phyloP scores from a whole-genome alignment of 2,113 vertebrate genomes.

The Crotalus helleri region DNA sequence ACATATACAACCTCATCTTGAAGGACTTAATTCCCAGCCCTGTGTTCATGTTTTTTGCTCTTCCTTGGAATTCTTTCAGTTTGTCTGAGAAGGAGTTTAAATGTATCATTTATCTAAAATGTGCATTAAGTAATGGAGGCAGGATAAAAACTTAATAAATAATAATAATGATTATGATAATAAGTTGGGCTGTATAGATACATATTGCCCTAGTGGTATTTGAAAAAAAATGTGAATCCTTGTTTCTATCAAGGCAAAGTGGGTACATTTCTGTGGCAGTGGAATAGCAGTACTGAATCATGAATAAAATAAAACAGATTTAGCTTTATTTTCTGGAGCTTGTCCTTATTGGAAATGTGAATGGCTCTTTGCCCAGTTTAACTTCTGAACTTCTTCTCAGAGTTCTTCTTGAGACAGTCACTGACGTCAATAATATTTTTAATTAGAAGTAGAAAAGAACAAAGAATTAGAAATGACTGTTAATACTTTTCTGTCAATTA shows the following conservation, averaged over 20 bases:
- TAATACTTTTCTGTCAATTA: constrained; percentile 13
- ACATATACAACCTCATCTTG: not conserved
- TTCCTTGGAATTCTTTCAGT: not conserved
- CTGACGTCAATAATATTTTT: constrained; percentile 30
- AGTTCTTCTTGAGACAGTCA: constrained; percentile 3
- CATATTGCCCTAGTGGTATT: not conserved
- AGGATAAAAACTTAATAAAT: not conserved
- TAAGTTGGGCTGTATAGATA: not conserved
- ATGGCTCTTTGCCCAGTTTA: constrained; percentile 32
- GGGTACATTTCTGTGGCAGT: not conserved
- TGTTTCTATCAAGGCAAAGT: not conserved
- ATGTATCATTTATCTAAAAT: not conserved
- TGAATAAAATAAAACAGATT: constrained; percentile 18
- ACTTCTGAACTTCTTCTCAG: constrained; percentile 16
- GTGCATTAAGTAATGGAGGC: not conserved
- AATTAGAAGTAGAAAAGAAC: constrained; percentile 12
- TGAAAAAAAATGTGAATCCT: not conserved
- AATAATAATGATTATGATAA: not conserved
- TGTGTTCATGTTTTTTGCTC: not conserved
- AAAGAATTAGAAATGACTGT: constrained; percentile 21
- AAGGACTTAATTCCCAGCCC: not conserved
- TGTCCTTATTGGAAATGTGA: not conserved
- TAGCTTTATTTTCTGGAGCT: constrained; percentile 8
- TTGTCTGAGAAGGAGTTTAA: not conserved
- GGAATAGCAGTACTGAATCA: not conserved